Conservation (phyloP, 2,797 vertebrate genomes). For the Stomatorhinus walkeri region DNA sequence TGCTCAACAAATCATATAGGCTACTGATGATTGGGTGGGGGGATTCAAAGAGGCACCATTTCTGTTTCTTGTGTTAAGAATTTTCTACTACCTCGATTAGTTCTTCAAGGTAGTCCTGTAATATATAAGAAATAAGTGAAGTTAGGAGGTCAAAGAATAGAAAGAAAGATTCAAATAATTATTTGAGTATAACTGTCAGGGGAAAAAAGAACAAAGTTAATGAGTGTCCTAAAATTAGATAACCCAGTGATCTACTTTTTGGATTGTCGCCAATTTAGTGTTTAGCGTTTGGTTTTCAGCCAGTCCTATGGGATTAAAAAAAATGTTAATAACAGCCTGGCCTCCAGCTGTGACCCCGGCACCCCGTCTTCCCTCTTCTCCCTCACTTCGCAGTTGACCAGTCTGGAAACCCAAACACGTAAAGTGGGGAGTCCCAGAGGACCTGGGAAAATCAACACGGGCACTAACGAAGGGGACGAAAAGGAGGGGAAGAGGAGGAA, state of each 20-base stretch:
- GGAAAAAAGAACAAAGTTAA: neutral
- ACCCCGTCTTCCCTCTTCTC: neutral
- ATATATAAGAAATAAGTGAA: neutral
- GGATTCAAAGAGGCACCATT: neutral
- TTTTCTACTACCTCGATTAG: neutral
- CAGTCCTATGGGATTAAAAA: neutral
- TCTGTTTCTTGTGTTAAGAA: neutral
- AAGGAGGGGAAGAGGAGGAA: neutral
- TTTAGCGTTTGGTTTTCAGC: neutral
- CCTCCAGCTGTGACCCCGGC: neutral
- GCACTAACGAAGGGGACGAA: neutral
- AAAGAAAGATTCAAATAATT: neutral
- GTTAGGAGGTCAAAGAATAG: neutral
- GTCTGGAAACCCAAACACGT: conserved; percentile 21
- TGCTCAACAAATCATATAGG: neutral
- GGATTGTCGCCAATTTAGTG: neutral
- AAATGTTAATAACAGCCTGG: neutral
- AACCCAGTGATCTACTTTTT: neutral
- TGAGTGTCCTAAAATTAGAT: neutral
- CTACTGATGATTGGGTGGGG: neutral
- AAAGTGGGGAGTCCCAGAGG: conserved; percentile 1
- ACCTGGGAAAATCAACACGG: neutral
- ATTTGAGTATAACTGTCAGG: neutral
- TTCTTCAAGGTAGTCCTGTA: neutral
- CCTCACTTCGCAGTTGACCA: neutral